These are phyloP conservation scores for Scrobipalpa atriplicella DNA, from an alignment of 2,888 invertebrate genomes.

Conservation along the genomic window DNA sequence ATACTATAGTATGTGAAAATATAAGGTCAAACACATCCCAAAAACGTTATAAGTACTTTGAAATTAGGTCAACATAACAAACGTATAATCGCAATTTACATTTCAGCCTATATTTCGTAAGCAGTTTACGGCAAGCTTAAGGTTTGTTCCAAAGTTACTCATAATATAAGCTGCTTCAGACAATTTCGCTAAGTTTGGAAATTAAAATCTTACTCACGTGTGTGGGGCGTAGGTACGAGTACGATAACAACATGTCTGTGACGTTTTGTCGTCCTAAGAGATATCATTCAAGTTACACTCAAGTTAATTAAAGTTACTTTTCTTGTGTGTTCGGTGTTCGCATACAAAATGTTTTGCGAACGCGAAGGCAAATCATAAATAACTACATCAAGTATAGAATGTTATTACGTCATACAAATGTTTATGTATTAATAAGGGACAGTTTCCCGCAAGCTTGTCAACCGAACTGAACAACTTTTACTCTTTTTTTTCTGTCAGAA, in stretches of 20 bases:
- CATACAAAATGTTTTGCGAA: neutral
- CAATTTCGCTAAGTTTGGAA: conserved; percentile 31
- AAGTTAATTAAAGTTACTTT: neutral
- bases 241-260: conserved; percentile 28
- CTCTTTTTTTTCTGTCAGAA: too few relatives aligned
- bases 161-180: conserved; percentile 29
- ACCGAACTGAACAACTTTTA: too few relatives aligned
- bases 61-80: neutral
- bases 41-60: neutral
- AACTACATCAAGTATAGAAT: too few relatives aligned
- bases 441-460: too few relatives aligned
- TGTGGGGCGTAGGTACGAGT: conserved; percentile 14
- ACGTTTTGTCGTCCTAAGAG: neutral
- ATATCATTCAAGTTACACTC: neutral
- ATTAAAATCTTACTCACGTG: conserved; percentile 29
- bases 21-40: too few relatives aligned
- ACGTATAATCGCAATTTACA: neutral
- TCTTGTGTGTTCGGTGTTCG: neutral
- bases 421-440: too few relatives aligned
- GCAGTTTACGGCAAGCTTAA: conserved; percentile 15
- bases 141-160: conserved; percentile 29
- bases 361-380: neutral
- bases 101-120: neutral
- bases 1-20: too few relatives aligned
- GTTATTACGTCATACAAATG: too few relatives aligned